Conservation (phyloP, 2,797 vertebrate genomes). For the Urophycis tenuis region DNA sequence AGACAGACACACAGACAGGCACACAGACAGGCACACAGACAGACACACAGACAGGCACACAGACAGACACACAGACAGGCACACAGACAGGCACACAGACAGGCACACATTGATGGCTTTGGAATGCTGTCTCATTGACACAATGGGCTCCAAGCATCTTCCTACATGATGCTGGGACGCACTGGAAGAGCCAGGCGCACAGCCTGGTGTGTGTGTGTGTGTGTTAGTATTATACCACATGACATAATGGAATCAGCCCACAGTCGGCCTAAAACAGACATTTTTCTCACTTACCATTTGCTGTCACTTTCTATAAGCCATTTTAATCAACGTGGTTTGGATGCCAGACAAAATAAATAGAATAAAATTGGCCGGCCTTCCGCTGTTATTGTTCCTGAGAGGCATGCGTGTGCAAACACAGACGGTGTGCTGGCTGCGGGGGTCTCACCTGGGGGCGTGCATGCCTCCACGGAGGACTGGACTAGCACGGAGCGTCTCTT, state of each 20-base stretch:
- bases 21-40: no score
- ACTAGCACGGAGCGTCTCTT: slow-evolving; percentile 89
- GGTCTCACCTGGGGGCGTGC: slow-evolving; percentile 87
- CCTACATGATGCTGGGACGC: slow-evolving; percentile 32
- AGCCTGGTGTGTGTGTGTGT: not conserved
- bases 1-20: no score
- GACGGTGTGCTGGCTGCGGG: slow-evolving; percentile 3
- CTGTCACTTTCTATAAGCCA: not conserved
- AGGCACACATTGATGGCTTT: slow-evolving; percentile 51
- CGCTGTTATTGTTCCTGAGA: not conserved
- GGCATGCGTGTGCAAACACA: not conserved
- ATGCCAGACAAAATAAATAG: not conserved
- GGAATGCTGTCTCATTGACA: slow-evolving; percentile 32
- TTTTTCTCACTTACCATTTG: not conserved
- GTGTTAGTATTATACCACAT: not conserved
- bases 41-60: no score
- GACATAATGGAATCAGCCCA: not conserved
- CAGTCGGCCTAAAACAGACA: not conserved
- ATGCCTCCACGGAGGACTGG: slow-evolving; percentile 85
- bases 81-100: no score
- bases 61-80: no score
- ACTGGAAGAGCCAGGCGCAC: slow-evolving; percentile 11
- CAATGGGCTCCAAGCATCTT: slow-evolving; percentile 36
- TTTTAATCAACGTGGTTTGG: not conserved
- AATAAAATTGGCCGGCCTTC: not conserved